Base-by-base conservation (phyloP, 2,797 vertebrate genomes). In the Bradypodion ventrale region DNA sequence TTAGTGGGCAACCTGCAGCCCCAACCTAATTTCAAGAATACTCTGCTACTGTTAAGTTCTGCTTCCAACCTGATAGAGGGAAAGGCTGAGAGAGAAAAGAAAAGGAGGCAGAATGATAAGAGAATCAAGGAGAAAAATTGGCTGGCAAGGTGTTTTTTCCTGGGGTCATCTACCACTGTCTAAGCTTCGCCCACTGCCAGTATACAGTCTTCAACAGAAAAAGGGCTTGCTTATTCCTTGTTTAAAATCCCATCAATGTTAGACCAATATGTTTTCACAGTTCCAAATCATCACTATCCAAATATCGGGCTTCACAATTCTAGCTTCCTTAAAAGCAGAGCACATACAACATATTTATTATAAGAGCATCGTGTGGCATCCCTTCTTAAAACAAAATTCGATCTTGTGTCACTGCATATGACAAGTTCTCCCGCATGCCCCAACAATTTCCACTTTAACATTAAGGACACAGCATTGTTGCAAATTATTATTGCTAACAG, bases 361-460 rank as follows among this genome's bases (percentile, higher is more conserved):
- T 37, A 44, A 63, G 21, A 42, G n/a, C 42, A 84, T 44, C 46
- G 79, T 29, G 25, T 5, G 13, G 66, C 25, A 46, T 84, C 46
- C 74, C 83, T 79, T 69, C 35, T 74, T 65, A 56, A 27, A 59
- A 56, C 13, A 42, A 79, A 37, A 69, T 29, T 78, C 72, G 56
- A 78, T 63, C 27, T 42, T 62, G 37, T n/a, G 5, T 46, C 66
- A 60, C 27, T 60, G 65, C 70, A 78, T 74, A 83, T 32, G 9
- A 66, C 25, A 69, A 37, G 13, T 60, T 80, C 37, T 23, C 29
- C 9, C 21, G 9, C 52, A 56, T 21, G 5, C 21, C 52, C 13
- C 13, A 15, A 19, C 21, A 19, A 6, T n/a, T 49, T 16, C 46
- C 49, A 42, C 59, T n/a, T 78, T 44, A 65, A 23, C 4, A 63